Evolutionary conservation across 1,140 invertebrate genomes (phyloP), one percentile per base, ranked within the genome.

Genomic region (Ceratina japonica): DNA sequence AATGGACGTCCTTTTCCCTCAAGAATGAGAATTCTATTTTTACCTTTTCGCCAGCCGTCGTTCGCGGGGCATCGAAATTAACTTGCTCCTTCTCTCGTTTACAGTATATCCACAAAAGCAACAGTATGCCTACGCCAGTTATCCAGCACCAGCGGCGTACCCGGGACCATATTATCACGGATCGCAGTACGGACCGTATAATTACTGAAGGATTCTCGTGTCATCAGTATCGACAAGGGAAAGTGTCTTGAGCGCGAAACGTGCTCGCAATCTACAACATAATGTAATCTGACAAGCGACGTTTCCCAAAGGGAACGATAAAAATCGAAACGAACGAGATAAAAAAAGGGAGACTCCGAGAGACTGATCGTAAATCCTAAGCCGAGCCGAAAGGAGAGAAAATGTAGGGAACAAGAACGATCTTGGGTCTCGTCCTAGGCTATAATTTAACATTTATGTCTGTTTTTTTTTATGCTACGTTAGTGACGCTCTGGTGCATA

Each of bases 101-200:
- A 31, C 94, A 97, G 97, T 98, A 79, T 98, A 98, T 92, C 97
- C 97, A 20, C 97, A 98, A 91, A 98, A 98, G 92, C 97, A 98
- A 91, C 97, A 97, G 83, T 97, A 96, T 88, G 95, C 96, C 0
- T 98, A 98, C 90, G 96, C 96, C 61, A 96, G 97, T 80, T 97
- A 98, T 84, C 96, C 96, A 51, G 96, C 97, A 58, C 95, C 96
- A 12, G 95, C 96, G 77, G 96, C 96, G 59, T 97, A 97, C 90
- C 95, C 97, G 59, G 96, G 96, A 51, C 96, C 96, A 24, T 97
- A 97, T 89, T 97, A 98, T 88, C 97, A 98, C 90, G 97, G 97
- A 85, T 97, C 97, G 22, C 97, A 97, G 89, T 98, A 98, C 90
- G 97, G 96, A n/a, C 97, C 97, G 15, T 98, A 98, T 93, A 97